These are phyloP conservation scores for Scaptomyza tumidula DNA, from an alignment of 2,888 invertebrate genomes.

Conservation along the genomic window DNA sequence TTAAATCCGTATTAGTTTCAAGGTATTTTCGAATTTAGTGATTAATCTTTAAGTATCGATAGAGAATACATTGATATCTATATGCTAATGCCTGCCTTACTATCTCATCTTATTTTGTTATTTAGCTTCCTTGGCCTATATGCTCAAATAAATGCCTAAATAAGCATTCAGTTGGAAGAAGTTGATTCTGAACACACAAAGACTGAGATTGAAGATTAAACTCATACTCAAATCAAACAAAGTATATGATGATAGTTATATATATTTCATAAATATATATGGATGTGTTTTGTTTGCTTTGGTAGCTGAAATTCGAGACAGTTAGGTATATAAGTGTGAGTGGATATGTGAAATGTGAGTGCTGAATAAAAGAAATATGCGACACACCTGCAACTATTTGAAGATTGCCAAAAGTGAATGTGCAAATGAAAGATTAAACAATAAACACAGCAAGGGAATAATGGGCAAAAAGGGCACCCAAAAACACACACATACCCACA, in stretches of 20 bases:
- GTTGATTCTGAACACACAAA: not conserved
- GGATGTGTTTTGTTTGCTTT: slow-evolving; percentile 17
- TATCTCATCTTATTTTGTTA: too few species aligned
- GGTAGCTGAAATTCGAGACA: slow-evolving; percentile 53
- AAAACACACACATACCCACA: not conserved
- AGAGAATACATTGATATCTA: too few species aligned
- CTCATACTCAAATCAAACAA: slow-evolving; percentile 1
- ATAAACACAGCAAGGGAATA: slow-evolving; percentile 24
- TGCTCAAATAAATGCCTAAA: not conserved
- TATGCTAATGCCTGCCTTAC: too few species aligned
- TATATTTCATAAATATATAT: not conserved
- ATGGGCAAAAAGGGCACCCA: slow-evolving; percentile 21
- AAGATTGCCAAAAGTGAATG: slow-evolving; percentile 23
- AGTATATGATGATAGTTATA: not conserved
- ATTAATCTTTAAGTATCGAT: too few species aligned
- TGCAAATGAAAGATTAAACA: slow-evolving; percentile 72
- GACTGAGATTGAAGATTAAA: not conserved
- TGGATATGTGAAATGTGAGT: slow-evolving; percentile 12
- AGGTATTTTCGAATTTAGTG: not conserved
- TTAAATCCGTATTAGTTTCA: not conserved
- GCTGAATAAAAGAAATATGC: slow-evolving; percentile 47
- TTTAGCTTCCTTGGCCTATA: too few species aligned
- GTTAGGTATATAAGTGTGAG: slow-evolving; percentile 14
- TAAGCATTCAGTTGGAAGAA: not conserved
- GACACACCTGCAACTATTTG: slow-evolving; percentile 23